Evolutionary conservation across 1,140 invertebrate genomes (phyloP).

Genomic region (Drosophila leontia): DNA sequence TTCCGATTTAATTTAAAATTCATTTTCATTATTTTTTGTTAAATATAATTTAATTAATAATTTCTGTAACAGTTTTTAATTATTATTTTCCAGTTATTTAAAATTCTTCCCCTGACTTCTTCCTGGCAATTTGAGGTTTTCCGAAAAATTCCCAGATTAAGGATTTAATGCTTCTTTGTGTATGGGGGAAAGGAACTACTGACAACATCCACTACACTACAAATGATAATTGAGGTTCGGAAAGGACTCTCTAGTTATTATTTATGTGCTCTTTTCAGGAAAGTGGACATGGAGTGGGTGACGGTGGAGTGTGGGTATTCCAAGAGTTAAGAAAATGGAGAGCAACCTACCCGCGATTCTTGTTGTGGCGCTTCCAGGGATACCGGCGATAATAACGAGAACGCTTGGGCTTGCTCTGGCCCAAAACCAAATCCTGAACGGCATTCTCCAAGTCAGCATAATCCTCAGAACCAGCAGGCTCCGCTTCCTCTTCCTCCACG

Average conservation of each 20-base stretch:
- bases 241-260: slow-evolving; percentile 3
- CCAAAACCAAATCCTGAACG: slow-evolving; percentile 38
- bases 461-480: slow-evolving; percentile 36
- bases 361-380: slow-evolving; percentile 87
- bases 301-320: not conserved
- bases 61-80: too few species aligned
- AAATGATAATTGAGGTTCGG: slow-evolving; percentile 46
- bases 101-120: not conserved
- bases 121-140: slow-evolving; percentile 15
- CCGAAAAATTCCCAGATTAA: slow-evolving; percentile 1
- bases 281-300: not conserved
- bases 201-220: slow-evolving; percentile 54
- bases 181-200: not conserved
- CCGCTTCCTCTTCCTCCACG: slow-evolving; percentile 81
- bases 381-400: slow-evolving; percentile 87
- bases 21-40: too few species aligned
- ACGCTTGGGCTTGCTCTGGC: slow-evolving; percentile 83
- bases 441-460: slow-evolving; percentile 60
- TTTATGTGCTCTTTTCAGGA: slow-evolving; percentile 15
- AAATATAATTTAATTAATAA: too few species aligned
- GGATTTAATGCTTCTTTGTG: slow-evolving; percentile 1
- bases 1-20: too few species aligned
- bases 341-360: slow-evolving; percentile 74
- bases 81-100: not conserved
- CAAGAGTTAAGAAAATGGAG: not conserved